Conservation (phyloP, 2,113 vertebrate species). For the Tetrax tetrax region DNA sequence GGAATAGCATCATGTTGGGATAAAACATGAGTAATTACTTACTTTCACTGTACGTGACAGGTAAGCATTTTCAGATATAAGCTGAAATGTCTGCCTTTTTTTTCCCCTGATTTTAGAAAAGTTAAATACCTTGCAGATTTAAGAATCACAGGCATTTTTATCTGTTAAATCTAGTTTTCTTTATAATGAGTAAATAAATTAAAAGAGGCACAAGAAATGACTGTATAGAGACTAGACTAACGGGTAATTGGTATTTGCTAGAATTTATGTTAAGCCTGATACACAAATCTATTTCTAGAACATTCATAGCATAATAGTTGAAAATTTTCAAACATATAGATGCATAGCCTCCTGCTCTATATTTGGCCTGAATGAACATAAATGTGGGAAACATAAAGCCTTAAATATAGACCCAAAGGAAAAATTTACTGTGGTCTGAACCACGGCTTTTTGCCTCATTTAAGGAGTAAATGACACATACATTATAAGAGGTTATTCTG, state of each 20-base stretch:
- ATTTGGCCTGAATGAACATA: neutral
- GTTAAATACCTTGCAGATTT: neutral
- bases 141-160: neutral
- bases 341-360: neutral
- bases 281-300: neutral
- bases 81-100: neutral
- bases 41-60: neutral
- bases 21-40: neutral
- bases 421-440: neutral
- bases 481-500: neutral
- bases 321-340: neutral
- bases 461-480: slow-evolving; percentile 16
- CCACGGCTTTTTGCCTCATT: slow-evolving; percentile 6
- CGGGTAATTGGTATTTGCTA: neutral
- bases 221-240: neutral
- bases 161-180: neutral
- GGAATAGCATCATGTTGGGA: neutral
- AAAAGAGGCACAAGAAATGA: neutral
- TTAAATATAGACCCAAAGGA: neutral
- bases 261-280: neutral
- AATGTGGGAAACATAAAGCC: neutral
- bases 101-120: neutral
- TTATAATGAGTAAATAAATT: neutral
- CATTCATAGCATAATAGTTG: neutral
- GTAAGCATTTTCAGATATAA: neutral